These are phyloP conservation scores for Laticauda laticaudata DNA, from an alignment of 2,113 vertebrate species.

Conservation along the genomic window DNA sequence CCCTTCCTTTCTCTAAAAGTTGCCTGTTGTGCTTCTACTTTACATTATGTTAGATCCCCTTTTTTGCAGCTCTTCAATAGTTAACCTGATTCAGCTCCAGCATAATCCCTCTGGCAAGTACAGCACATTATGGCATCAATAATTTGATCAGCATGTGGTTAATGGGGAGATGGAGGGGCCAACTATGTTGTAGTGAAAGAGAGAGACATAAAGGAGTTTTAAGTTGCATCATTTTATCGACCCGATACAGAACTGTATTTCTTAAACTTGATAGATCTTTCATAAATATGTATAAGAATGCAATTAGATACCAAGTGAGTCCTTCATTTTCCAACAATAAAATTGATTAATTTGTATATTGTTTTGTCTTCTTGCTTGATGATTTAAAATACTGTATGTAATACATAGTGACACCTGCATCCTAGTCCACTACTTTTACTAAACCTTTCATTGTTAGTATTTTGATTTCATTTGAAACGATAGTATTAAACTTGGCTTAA, in stretches of 20 bases:
- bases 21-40: not conserved
- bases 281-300: not conserved
- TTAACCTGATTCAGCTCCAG: not conserved
- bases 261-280: not conserved
- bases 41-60: not conserved
- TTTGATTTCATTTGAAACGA: not conserved
- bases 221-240: not conserved
- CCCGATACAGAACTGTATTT: not conserved
- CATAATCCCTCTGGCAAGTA: not conserved
- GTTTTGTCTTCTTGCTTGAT: not conserved
- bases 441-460: not conserved
- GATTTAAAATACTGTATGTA: not conserved
- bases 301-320: not conserved
- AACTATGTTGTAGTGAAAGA: not conserved
- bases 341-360: not conserved
- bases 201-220: not conserved
- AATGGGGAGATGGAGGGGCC: not conserved
- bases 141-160: not conserved
- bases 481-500: not conserved
- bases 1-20: not conserved
- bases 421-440: not conserved
- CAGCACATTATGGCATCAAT: not conserved
- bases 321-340: not conserved
- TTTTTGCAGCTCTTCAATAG: not conserved
- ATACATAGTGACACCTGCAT: not conserved